phyloP scores from a whole-genome alignment of 2,113 vertebrate genomes.

The Caranx melampygus region DNA sequence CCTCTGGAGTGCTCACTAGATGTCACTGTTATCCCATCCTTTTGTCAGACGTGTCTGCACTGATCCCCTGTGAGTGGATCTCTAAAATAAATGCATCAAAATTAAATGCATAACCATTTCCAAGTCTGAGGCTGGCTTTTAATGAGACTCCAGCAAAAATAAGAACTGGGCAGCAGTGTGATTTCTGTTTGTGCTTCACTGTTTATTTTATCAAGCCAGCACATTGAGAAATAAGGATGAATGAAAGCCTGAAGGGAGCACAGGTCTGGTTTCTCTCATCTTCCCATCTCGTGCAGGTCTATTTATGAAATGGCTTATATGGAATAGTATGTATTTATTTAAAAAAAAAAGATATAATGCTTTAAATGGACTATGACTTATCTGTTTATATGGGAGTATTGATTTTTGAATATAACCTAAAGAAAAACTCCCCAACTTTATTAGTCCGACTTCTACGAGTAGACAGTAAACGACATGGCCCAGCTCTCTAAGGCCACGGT shows the following conservation, averaged over 20 bases:
- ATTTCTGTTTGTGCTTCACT: not conserved
- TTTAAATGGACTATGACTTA: not conserved
- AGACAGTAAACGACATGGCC: not conserved
- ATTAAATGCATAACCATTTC: conserved; percentile 21
- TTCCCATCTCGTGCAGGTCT: rapidly evolving
- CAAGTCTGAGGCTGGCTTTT: not conserved
- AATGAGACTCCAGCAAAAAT: conserved; percentile 14
- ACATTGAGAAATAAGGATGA: not conserved
- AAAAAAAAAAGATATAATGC: too few species aligned
- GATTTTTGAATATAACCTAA: not conserved
- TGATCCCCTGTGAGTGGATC: conserved; percentile 1
- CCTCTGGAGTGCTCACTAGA: conserved; percentile 59
- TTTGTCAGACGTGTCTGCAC: not conserved
- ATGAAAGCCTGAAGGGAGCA: not conserved
- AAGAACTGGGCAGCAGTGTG: not conserved
- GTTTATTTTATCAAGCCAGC: not conserved
- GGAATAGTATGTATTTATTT: too few species aligned
- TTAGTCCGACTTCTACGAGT: not conserved
- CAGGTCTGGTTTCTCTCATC: not conserved
- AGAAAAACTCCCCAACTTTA: not conserved
- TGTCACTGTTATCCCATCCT: conserved; percentile 69
- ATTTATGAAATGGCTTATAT: not conserved
- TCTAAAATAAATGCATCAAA: conserved; percentile 31
- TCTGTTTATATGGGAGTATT: not conserved
- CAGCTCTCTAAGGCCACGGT: not conserved